Conservation (phyloP, 1,140 invertebrate species). For the Matsumurasca onukii region DNA sequence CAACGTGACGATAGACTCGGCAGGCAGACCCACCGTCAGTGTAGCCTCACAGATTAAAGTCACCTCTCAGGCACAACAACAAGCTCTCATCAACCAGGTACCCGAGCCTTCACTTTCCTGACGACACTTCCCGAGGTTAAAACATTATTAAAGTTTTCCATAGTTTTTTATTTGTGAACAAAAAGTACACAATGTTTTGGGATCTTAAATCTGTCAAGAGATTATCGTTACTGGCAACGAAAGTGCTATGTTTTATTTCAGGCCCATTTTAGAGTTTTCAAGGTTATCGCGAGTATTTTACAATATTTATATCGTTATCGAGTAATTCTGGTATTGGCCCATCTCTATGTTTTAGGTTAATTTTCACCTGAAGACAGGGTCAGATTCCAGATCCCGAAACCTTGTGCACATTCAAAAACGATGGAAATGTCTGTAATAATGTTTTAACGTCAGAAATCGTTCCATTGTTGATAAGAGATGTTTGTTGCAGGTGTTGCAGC, state of each 20-base stretch:
- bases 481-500: slow-evolving; percentile 44
- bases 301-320: too few species aligned
- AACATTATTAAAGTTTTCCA: too few species aligned
- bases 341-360: too few species aligned
- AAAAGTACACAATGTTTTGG: background rate
- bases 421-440: too few species aligned
- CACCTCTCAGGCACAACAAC: slow-evolving; percentile 39
- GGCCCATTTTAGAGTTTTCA: background rate
- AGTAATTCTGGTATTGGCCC: too few species aligned
- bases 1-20: slow-evolving; percentile 40
- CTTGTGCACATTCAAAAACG: too few species aligned
- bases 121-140: too few species aligned
- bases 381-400: too few species aligned
- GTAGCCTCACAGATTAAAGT: slow-evolving; percentile 43
- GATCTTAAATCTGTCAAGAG: background rate
- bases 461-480: slow-evolving; percentile 39
- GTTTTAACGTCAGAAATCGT: too few species aligned
- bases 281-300: background rate
- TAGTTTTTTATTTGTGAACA: background rate
- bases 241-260: background rate
- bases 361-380: too few species aligned
- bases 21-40: slow-evolving; percentile 39
- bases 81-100: slow-evolving; percentile 47
- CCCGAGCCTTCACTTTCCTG: too few species aligned
- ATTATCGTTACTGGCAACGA: background rate